Evolutionary conservation across 2,113 vertebrate genomes (phyloP).

Genomic region (Microcebus griseorufus): DNA sequence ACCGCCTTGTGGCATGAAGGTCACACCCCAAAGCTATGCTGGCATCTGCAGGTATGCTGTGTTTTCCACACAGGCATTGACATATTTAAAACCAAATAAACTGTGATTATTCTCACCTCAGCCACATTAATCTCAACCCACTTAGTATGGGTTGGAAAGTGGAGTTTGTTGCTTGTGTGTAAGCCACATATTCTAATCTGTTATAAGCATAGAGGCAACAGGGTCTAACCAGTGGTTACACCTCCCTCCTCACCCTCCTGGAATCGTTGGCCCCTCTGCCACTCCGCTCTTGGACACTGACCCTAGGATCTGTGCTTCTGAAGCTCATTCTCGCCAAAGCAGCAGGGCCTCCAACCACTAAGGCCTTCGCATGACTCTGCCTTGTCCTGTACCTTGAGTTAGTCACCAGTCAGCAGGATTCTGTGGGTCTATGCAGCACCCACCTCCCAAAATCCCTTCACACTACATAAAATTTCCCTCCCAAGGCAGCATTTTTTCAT

Average conservation of each 20-base stretch:
- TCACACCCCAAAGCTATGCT: not conserved
- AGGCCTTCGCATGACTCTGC: not conserved
- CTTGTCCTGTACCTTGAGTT: not conserved
- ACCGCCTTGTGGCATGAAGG: not conserved
- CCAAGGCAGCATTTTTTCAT: not conserved
- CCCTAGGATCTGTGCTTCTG: not conserved
- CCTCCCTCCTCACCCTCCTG: not conserved
- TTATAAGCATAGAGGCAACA: not conserved
- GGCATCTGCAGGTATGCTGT: not conserved
- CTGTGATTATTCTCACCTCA: not conserved
- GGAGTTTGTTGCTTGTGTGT: not conserved
- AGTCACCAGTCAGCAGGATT: not conserved
- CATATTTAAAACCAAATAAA: constrained; percentile 18
- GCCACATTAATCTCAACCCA: not conserved
- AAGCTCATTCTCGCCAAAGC: not conserved
- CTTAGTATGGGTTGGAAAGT: not conserved
- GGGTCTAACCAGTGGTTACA: not conserved
- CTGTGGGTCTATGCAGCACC: not conserved
- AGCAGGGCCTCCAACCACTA: not conserved
- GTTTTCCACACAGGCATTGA: not conserved
- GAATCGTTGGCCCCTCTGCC: not conserved
- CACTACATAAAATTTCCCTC: not conserved
- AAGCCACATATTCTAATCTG: not conserved
- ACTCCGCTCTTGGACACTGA: not conserved
- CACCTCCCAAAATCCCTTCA: not conserved